Conservation (phyloP, 2,113 vertebrate genomes). For the Hippopotamus amphibius region DNA sequence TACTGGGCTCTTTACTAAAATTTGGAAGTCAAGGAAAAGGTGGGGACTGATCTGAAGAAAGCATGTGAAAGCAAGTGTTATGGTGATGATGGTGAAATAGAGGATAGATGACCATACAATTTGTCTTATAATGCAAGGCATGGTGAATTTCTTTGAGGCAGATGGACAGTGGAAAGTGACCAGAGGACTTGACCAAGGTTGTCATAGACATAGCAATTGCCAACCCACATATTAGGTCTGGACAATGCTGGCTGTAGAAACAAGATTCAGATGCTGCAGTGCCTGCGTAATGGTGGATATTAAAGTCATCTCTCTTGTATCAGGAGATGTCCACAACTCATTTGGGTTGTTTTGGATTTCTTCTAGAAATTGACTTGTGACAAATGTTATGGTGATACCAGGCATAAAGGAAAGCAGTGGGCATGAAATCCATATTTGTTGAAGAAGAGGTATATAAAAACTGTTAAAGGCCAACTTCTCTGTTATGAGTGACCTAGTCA, state of each 20-base stretch:
- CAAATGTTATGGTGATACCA: background rate
- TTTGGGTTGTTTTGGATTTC: constrained; percentile 4
- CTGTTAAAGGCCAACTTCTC: background rate
- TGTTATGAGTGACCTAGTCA: background rate
- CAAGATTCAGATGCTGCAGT: background rate
- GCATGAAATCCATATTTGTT: background rate
- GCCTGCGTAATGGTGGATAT: background rate
- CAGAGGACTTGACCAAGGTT: background rate
- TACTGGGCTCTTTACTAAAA: background rate
- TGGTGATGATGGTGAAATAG: background rate
- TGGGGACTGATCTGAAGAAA: background rate
- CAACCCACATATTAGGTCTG: background rate
- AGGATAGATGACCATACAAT: background rate
- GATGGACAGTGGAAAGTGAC: background rate
- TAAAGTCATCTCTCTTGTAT: background rate
- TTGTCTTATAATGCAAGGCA: background rate
- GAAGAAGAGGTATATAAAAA: background rate
- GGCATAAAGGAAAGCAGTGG: background rate
- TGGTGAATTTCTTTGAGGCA: background rate
- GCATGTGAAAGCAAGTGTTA: background rate
- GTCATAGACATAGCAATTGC: background rate
- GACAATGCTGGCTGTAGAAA: background rate
- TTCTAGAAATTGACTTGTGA: background rate
- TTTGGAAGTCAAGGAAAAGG: background rate
- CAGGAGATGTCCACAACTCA: background rate